Evolutionary conservation across 2,888 invertebrate genomes (phyloP).

Genomic region (Dinocampus coccinellae): DNA sequence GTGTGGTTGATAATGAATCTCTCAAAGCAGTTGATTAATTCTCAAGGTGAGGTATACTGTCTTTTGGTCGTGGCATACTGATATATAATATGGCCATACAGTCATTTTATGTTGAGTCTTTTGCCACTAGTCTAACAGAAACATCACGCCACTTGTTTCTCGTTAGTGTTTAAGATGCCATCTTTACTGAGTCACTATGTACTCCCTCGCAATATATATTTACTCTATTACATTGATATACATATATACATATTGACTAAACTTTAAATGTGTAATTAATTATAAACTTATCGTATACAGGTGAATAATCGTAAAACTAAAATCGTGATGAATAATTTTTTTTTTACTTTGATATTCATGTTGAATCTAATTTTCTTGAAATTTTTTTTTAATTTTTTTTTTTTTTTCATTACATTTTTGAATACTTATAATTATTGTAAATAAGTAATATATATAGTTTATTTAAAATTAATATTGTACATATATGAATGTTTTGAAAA

Average conservation of each 20-base stretch:
- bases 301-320: constrained; percentile 5
- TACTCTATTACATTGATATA: constrained; percentile 18
- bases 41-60: constrained; percentile 60
- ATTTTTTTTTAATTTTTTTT: too few relatives aligned
- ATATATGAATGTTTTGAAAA: neutral
- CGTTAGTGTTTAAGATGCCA: constrained; percentile 65
- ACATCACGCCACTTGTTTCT: constrained; percentile 65
- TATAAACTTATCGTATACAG: constrained; percentile 45
- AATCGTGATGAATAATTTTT: constrained; percentile 18
- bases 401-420: too few relatives aligned
- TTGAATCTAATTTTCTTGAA: too few relatives aligned
- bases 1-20: constrained; percentile 68
- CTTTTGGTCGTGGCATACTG: constrained; percentile 63
- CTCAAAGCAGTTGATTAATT: constrained; percentile 61
- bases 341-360: too few relatives aligned
- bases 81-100: too few relatives aligned
- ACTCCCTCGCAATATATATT: constrained; percentile 20
- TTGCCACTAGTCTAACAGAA: constrained; percentile 59
- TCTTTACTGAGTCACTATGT: constrained; percentile 54
- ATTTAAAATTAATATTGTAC: neutral
- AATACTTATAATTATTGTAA: neutral
- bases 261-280: constrained; percentile 59
- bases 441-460: too few relatives aligned
- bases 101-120: neutral
- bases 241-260: constrained; percentile 51